A percentile compares a stretch with the other conserved stretches of the same genome.
Conservation (phyloP, 1,140 invertebrate species). For the Drosophila parabipectinata region DNA sequence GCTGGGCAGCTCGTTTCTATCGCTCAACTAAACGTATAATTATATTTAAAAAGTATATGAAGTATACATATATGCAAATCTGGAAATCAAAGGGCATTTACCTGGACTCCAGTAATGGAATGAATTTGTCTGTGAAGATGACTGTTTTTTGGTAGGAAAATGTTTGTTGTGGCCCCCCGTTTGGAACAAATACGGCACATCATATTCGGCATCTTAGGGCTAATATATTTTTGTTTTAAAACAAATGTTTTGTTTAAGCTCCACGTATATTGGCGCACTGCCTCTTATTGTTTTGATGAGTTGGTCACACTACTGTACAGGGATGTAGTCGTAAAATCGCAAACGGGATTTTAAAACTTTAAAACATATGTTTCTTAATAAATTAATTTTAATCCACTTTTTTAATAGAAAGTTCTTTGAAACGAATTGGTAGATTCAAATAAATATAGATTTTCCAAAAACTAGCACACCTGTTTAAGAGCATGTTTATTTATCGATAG, state of each 20-base stretch:
- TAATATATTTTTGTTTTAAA: not conserved
- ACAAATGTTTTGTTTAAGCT: conserved; percentile 25
- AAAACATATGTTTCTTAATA: not conserved
- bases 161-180: conserved; percentile 8
- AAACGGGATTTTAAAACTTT: not conserved
- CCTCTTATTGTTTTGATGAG: no score
- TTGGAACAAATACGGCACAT: conserved; percentile 34
- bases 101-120: conserved; percentile 39
- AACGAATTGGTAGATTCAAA: not conserved
- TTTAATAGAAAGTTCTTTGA: no score
- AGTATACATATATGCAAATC: not conserved
- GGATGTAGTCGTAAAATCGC: not conserved
- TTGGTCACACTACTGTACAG: not conserved
- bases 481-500: not conserved
- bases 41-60: not conserved
- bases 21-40: conserved; percentile 10
- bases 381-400: no score
- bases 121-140: conserved; percentile 37
- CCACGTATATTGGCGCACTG: not conserved
- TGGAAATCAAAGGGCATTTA: not conserved
- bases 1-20: conserved; percentile 16
- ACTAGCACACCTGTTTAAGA: no score
- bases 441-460: not conserved
- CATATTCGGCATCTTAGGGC: conserved; percentile 5
- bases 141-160: conserved; percentile 27